These are phyloP conservation scores for Nestor notabilis DNA, from an alignment of 2,113 vertebrate genomes.

Conservation along the genomic window DNA sequence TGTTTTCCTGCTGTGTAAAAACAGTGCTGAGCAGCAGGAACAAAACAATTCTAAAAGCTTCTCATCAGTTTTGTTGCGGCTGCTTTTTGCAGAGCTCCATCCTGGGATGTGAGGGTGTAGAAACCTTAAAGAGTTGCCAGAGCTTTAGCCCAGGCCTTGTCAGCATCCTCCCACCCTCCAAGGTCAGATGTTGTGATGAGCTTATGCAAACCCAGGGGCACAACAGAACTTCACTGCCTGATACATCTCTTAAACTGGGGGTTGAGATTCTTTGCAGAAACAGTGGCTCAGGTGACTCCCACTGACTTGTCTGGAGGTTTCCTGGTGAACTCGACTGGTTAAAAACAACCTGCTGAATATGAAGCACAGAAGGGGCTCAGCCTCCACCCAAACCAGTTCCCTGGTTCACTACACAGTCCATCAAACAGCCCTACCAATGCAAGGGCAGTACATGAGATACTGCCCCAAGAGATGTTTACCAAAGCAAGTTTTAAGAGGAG, in stretches of 20 bases:
- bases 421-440: background rate
- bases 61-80: background rate
- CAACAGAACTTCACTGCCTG: background rate
- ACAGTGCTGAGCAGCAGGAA: background rate
- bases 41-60: conserved; percentile 8
- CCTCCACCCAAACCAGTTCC: background rate
- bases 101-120: background rate
- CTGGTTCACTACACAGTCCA: background rate
- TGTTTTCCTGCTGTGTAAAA: background rate
- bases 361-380: background rate
- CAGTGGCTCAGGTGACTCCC: background rate
- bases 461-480: background rate
- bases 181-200: background rate
- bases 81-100: background rate
- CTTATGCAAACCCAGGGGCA: background rate
- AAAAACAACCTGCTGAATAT: background rate
- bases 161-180: background rate
- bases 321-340: background rate
- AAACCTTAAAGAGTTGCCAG: background rate
- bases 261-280: background rate
- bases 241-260: background rate
- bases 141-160: background rate
- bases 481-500: background rate
- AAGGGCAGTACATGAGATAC: background rate
- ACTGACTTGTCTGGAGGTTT: background rate